These are phyloP conservation scores for Xiphophorus birchmanni DNA, from an alignment of 2,797 vertebrate genomes.

Conservation along the genomic window DNA sequence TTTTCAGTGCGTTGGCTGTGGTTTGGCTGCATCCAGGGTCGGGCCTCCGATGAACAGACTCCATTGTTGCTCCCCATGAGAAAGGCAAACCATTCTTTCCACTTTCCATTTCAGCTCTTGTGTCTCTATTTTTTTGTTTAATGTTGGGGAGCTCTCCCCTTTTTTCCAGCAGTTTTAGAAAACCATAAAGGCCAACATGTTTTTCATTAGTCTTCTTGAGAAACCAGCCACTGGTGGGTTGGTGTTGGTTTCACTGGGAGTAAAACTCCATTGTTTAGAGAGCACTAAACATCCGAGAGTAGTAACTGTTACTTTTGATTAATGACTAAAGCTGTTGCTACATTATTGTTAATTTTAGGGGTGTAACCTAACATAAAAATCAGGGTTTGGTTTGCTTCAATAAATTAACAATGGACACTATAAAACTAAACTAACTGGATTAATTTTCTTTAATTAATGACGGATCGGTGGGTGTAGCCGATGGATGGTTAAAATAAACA, in stretches of 20 bases:
- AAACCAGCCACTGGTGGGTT: neutral
- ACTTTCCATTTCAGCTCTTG: slow-evolving; percentile 52
- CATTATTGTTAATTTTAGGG: neutral
- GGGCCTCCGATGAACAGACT: slow-evolving; percentile 64
- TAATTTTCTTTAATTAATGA: neutral
- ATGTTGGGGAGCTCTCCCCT: slow-evolving; percentile 3
- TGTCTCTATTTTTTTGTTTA: slow-evolving; percentile 27
- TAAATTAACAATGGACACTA: neutral
- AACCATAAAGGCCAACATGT: slow-evolving; percentile 8
- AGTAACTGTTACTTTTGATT: neutral
- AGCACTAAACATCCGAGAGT: neutral
- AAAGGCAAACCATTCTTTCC: slow-evolving; percentile 59
- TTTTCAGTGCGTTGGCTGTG: slow-evolving; percentile 61
- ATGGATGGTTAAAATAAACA: neutral
- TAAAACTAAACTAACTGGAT: neutral
- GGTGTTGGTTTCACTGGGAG: neutral
- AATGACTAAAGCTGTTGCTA: neutral
- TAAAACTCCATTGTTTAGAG: neutral
- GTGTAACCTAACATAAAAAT: neutral
- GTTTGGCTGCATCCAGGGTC: slow-evolving; percentile 50
- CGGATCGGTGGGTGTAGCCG: neutral
- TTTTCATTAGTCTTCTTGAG: neutral
- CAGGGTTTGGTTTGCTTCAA: neutral
- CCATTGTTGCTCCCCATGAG: slow-evolving; percentile 67
- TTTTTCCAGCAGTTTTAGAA: slow-evolving; percentile 29